These are phyloP conservation scores for Amazona guildingii DNA, from an alignment of 2,113 vertebrate genomes.

Conservation along the genomic window DNA sequence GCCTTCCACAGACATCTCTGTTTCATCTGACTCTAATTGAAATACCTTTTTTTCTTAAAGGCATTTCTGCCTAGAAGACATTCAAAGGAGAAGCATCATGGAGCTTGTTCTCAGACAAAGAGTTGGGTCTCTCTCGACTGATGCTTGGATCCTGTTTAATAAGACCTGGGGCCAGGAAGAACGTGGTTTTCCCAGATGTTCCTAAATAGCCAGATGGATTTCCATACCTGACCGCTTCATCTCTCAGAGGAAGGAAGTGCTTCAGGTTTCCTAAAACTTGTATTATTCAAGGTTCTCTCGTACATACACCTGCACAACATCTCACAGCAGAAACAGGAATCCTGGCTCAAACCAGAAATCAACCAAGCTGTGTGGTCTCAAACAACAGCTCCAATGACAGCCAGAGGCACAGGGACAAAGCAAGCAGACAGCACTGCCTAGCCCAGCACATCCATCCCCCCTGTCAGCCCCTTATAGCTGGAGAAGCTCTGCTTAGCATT, in stretches of 20 bases:
- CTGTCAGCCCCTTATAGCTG: neutral
- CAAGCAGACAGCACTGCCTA: neutral
- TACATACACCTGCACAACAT: neutral
- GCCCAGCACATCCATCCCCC: neutral
- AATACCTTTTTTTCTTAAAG: neutral
- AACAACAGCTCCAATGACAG: neutral
- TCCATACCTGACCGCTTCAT: neutral
- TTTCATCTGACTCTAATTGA: constrained; percentile 19
- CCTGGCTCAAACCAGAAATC: neutral
- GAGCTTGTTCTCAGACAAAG: neutral
- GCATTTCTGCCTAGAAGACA: neutral
- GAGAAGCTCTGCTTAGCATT: neutral
- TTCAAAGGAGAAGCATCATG: neutral
- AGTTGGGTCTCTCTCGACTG: neutral
- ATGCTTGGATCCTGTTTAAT: neutral
- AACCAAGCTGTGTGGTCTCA: neutral
- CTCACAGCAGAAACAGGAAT: neutral
- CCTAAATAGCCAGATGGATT: neutral
- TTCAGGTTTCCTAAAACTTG: neutral
- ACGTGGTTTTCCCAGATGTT: neutral
- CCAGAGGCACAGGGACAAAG: neutral
- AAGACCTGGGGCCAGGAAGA: neutral
- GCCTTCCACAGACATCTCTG: neutral
- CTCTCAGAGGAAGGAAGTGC: neutral
- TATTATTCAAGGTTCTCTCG: neutral